phyloP scores from a whole-genome alignment of 2,888 invertebrate genomes.

The Opisthograptis luteolata region DNA sequence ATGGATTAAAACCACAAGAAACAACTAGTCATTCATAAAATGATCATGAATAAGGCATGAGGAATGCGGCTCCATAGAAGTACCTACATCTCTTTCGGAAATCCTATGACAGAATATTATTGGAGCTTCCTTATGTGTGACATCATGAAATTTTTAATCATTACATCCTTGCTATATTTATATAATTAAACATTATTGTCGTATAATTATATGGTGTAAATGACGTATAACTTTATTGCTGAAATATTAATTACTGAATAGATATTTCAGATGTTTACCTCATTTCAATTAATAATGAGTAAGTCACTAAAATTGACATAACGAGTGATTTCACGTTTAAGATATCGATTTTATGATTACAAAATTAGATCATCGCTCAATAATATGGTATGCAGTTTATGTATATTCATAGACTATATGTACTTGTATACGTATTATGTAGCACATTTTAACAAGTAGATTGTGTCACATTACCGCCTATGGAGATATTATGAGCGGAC shows the following conservation, averaged over 20 bases:
- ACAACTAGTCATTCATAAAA: no score
- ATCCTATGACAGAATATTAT: slow-evolving; percentile 5
- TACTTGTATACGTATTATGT: no score
- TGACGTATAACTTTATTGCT: no score
- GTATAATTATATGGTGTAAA: no score
- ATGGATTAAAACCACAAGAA: no score
- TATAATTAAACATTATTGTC: no score
- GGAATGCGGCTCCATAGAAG: not conserved
- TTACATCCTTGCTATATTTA: not conserved
- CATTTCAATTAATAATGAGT: slow-evolving; percentile 13
- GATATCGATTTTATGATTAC: slow-evolving; percentile 24
- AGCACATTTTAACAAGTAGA: no score
- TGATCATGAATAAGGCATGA: not conserved
- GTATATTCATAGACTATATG: no score
- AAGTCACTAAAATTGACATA: slow-evolving; percentile 12
- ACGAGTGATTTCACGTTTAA: slow-evolving; percentile 12
- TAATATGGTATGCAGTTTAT: no score
- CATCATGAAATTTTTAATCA: not conserved
- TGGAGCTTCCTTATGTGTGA: slow-evolving; percentile 2
- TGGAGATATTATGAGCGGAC: no score
- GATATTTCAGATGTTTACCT: slow-evolving; percentile 21
- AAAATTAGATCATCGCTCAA: slow-evolving; percentile 39
- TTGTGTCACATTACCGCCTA: no score
- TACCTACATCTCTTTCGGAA: not conserved
- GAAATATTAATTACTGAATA: slow-evolving; percentile 2